phyloP scores from a whole-genome alignment of 2,888 invertebrate genomes.

The Dusona sp. region DNA sequence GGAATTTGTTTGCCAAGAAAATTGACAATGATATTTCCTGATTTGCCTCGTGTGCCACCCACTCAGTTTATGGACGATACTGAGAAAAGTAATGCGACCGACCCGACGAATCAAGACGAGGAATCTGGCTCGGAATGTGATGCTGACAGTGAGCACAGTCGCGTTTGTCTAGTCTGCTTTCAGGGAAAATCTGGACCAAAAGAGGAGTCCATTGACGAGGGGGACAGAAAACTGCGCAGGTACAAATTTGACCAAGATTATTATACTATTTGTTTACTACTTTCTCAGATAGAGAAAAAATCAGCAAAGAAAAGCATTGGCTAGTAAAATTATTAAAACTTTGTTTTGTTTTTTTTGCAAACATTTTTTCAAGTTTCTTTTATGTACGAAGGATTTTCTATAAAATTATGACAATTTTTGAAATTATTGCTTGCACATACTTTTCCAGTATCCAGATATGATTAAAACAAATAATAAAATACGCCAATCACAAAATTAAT shows the following conservation, averaged over 20 bases:
- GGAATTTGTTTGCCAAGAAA: constrained; percentile 91
- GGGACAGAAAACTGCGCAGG: constrained; percentile 78
- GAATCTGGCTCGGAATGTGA: constrained; percentile 79
- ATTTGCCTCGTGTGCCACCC: constrained; percentile 75
- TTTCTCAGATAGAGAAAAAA: too few species aligned
- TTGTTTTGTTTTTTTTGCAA: background rate
- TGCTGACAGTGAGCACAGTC: constrained; percentile 75
- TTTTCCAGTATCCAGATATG: too few species aligned
- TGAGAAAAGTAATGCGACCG: constrained; percentile 67
- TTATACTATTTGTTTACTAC: too few species aligned
- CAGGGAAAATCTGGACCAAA: constrained; percentile 71
- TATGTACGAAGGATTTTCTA: background rate
- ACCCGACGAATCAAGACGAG: constrained; percentile 76
- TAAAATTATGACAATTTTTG: too few species aligned
- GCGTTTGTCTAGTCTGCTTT: constrained; percentile 80
- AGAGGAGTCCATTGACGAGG: constrained; percentile 72
- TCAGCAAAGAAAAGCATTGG: background rate
- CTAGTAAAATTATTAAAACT: too few species aligned
- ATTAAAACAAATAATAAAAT: too few species aligned
- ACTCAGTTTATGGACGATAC: constrained; percentile 53
- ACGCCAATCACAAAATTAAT: too few species aligned
- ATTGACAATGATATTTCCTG: constrained; percentile 89
- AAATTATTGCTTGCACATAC: too few species aligned
- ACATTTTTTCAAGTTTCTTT: background rate
- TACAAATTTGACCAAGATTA: constrained; percentile 59